phyloP scores from a whole-genome alignment of 1,140 invertebrate genomes.

The Helicoverpa zea region DNA sequence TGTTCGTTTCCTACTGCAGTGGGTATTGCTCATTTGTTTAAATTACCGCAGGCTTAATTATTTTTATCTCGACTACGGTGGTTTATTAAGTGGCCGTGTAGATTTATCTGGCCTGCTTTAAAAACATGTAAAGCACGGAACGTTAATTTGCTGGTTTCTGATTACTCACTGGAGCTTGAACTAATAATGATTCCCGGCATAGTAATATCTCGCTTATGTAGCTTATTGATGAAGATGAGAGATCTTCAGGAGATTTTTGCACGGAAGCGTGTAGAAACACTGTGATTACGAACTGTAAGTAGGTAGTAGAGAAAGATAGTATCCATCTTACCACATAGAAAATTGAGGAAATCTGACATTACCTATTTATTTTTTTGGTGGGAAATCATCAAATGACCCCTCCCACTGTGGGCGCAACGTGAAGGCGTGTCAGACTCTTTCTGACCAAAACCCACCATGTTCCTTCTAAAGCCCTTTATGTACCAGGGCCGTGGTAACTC shows the following conservation, averaged over 20 bases:
- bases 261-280: background rate
- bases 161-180: slow-evolving; percentile 50
- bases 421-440: too few relatives aligned
- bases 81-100: slow-evolving; percentile 29
- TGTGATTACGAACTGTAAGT: background rate
- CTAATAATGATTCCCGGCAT: slow-evolving; percentile 48
- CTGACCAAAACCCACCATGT: too few relatives aligned
- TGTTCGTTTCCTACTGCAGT: slow-evolving; percentile 9
- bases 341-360: too few relatives aligned
- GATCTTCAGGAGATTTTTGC: slow-evolving; percentile 18
- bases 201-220: slow-evolving; percentile 28
- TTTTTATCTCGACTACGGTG: slow-evolving; percentile 36
- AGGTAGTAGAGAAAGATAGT: too few relatives aligned
- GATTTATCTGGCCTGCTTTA: slow-evolving; percentile 22
- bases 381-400: too few relatives aligned
- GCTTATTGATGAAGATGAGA: slow-evolving; percentile 4
- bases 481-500: too few relatives aligned
- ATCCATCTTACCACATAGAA: background rate
- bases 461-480: too few relatives aligned
- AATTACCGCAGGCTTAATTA: slow-evolving; percentile 7
- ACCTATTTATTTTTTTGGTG: too few relatives aligned
- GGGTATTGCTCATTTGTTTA: slow-evolving; percentile 15
- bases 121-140: slow-evolving; percentile 29
- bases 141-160: slow-evolving; percentile 46
- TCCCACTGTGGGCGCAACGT: too few relatives aligned